Conservation (phyloP, 35 echinoderm and acorn worm species). For the Diadema setosum region DNA sequence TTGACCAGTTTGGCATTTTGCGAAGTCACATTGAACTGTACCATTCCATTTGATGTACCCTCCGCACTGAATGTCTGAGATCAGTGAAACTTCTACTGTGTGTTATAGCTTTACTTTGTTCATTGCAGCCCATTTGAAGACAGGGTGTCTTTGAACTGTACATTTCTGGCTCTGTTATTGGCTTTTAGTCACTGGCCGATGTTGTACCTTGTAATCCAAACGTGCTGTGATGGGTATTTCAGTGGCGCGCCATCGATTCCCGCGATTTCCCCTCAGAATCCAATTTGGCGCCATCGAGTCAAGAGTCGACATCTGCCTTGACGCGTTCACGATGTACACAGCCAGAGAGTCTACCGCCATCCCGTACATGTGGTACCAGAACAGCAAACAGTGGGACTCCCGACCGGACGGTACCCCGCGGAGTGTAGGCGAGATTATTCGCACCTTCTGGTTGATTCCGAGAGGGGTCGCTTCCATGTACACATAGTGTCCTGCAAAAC, state of each 20-base stretch:
- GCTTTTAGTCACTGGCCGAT: too few relatives aligned
- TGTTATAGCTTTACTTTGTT: too few relatives aligned
- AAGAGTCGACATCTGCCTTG: not conserved
- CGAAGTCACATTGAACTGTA: too few relatives aligned
- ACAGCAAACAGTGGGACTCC: constrained; percentile 17
- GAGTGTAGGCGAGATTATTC: constrained; percentile 20
- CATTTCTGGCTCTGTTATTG: too few relatives aligned
- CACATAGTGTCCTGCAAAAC: constrained; percentile 19
- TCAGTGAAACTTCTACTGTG: too few relatives aligned
- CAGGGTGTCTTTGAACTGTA: too few relatives aligned
- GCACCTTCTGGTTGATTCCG: constrained; percentile 2
- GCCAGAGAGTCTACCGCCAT: constrained; percentile 19
- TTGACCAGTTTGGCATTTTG: too few relatives aligned
- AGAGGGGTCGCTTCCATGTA: constrained; percentile 34
- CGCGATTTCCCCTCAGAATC: constrained; percentile 28
- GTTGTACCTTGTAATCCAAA: constrained; percentile 16
- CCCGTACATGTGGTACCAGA: constrained; percentile 55
- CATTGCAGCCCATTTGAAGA: too few relatives aligned
- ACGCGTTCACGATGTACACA: constrained; percentile 8
- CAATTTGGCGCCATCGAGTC: not conserved
- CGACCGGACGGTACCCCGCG: not conserved
- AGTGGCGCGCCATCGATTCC: constrained; percentile 37
- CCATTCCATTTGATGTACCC: too few relatives aligned
- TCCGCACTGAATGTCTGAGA: too few relatives aligned
- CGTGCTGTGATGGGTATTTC: not conserved